These are phyloP conservation scores for Patiria pectinifera DNA, from an alignment of 53 echinoderm and acorn worm species.

Conservation along the genomic window DNA sequence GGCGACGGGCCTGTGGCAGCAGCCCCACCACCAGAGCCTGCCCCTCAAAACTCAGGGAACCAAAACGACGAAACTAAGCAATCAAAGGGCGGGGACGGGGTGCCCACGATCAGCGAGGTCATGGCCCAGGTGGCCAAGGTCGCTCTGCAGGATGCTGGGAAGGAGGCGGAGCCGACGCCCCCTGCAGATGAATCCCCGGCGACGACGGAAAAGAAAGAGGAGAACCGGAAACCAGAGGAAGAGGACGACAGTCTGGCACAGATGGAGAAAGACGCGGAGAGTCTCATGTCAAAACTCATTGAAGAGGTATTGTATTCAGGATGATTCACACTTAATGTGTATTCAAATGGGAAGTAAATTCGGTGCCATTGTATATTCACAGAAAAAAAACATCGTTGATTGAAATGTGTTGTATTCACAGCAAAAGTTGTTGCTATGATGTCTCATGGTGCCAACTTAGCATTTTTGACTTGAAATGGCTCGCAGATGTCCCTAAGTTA, in stretches of 20 bases:
- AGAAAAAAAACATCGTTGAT: no score
- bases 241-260: constrained; percentile 88
- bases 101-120: constrained; percentile 30
- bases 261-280: constrained; percentile 94
- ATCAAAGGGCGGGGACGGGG: constrained; percentile 17
- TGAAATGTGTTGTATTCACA: no score
- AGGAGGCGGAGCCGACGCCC: constrained; percentile 11
- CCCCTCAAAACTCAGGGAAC: constrained; percentile 68
- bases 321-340: neutral
- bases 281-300: constrained; percentile 85
- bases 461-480: neutral
- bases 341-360: no score
- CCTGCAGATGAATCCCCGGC: neutral
- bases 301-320: constrained; percentile 64
- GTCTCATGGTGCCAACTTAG: no score
- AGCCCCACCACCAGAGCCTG: neutral
- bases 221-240: constrained; percentile 53
- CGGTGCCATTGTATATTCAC: no score
- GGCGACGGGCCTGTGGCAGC: constrained; percentile 30
- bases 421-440: no score
- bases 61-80: constrained; percentile 31
- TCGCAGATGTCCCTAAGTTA: neutral
- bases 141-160: constrained; percentile 8
- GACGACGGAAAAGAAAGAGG: constrained; percentile 14
- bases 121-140: constrained; percentile 43